phyloP scores from a whole-genome alignment of 2,888 invertebrate species.

The Campoletis raptor region DNA sequence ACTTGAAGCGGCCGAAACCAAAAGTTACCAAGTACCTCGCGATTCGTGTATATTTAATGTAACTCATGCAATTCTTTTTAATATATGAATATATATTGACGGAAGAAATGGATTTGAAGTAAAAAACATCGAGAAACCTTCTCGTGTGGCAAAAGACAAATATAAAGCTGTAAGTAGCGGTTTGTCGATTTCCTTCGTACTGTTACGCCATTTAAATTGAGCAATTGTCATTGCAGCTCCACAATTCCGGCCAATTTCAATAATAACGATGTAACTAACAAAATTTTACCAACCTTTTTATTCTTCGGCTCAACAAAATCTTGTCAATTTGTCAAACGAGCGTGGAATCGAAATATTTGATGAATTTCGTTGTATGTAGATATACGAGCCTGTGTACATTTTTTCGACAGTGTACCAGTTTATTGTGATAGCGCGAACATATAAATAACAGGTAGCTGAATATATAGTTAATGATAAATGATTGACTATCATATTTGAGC shows the following conservation, averaged over 20 bases:
- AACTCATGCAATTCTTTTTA: slow-evolving; percentile 47
- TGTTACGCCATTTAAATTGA: background rate
- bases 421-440: slow-evolving; percentile 69
- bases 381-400: slow-evolving; percentile 50
- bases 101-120: slow-evolving; percentile 5
- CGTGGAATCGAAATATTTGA: slow-evolving; percentile 39
- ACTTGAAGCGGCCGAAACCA: slow-evolving; percentile 67
- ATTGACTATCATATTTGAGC: slow-evolving; percentile 68
- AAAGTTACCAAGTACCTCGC: slow-evolving; percentile 77
- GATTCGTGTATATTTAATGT: slow-evolving; percentile 61
- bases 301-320: slow-evolving; percentile 3
- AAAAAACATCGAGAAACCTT: background rate
- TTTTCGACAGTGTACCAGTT: slow-evolving; percentile 59
- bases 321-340: slow-evolving; percentile 61
- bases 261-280: background rate
- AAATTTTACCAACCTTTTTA: background rate
- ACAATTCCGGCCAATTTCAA: background rate
- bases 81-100: background rate
- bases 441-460: slow-evolving; percentile 54
- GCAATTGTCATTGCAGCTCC: slow-evolving; percentile 8
- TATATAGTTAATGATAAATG: slow-evolving; percentile 71
- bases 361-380: slow-evolving; percentile 21
- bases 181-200: background rate
- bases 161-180: background rate
- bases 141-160: background rate